Evolutionary conservation across 2,888 invertebrate genomes (phyloP).

Genomic region (Amaurobius ferox): DNA sequence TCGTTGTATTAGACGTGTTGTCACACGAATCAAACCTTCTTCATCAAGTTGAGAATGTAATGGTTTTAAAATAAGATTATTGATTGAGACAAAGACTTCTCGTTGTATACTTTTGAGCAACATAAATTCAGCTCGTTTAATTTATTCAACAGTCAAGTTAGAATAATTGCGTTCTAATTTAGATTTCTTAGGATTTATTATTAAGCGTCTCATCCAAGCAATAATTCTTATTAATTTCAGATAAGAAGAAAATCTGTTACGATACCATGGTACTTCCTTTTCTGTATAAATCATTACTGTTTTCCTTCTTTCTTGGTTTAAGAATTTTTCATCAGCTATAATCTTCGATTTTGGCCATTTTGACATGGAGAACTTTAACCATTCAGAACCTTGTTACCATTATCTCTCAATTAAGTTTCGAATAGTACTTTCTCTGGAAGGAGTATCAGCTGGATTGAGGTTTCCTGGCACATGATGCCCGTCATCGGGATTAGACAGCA

Average conservation of each 20-base stretch:
- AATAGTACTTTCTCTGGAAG: conserved; percentile 32
- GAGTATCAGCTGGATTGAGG: conserved; percentile 34
- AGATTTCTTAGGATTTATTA: background rate
- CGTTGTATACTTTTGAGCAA: too few relatives aligned
- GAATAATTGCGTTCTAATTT: too few relatives aligned
- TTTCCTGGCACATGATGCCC: conserved; percentile 20
- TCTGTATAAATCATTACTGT: background rate
- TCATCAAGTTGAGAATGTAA: conserved; percentile 15
- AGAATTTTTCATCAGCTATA: background rate
- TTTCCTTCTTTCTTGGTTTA: conserved; percentile 6
- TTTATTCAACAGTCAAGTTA: too few relatives aligned
- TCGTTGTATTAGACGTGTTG: conserved; percentile 11
- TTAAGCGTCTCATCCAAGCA: background rate
- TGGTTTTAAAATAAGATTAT: background rate
- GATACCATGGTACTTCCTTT: background rate
- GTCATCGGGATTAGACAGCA: background rate
- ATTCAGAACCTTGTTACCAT: conserved; percentile 8
- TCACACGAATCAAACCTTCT: conserved; percentile 28
- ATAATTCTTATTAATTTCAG: background rate
- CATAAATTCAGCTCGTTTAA: too few relatives aligned
- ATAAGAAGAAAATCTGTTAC: background rate
- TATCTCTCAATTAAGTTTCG: background rate
- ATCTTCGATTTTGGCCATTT: conserved; percentile 18
- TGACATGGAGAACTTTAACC: conserved; percentile 1
- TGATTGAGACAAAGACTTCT: background rate